phyloP scores from a whole-genome alignment of 2,888 invertebrate genomes.

The Fragum sueziense region DNA sequence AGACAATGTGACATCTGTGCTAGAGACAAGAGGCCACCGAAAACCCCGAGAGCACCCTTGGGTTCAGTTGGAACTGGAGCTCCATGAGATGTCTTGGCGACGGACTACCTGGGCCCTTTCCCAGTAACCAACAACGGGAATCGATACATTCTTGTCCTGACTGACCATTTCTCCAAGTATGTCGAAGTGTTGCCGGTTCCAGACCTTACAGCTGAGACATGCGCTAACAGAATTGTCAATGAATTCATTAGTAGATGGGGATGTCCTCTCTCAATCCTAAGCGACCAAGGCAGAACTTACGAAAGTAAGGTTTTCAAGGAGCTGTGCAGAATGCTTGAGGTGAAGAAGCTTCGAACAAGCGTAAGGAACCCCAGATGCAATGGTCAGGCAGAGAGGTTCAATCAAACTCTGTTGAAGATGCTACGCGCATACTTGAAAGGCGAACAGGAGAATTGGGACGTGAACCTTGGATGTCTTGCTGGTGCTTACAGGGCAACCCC shows the following conservation, averaged over 20 bases:
- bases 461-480: conserved; percentile 29
- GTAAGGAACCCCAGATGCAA: conserved; percentile 41
- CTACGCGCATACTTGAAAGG: conserved; percentile 42
- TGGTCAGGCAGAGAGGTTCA: conserved; percentile 42
- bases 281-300: conserved; percentile 28
- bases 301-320: conserved; percentile 23
- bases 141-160: too few relatives aligned
- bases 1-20: conserved; percentile 35
- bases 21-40: conserved; percentile 27
- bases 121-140: too few relatives aligned
- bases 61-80: conserved; percentile 90
- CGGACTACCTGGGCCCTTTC: conserved; percentile 45
- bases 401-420: conserved; percentile 39
- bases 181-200: conserved; percentile 34
- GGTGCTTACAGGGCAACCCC: conserved; percentile 38
- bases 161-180: conserved; percentile 49
- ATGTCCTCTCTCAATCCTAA: conserved; percentile 30
- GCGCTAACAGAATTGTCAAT: conserved; percentile 32
- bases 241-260: conserved; percentile 45
- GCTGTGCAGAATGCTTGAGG: conserved; percentile 15
- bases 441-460: conserved; percentile 53
- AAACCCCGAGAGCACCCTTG: conserved; percentile 26
- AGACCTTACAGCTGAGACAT: conserved; percentile 40
- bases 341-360: conserved; percentile 29
- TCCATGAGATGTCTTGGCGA: conserved; percentile 37